Evolutionary conservation across 2,113 vertebrate genomes (phyloP), one percentile per base, ranked within the genome.

Genomic region (Epinephelus fuscoguttatus): DNA sequence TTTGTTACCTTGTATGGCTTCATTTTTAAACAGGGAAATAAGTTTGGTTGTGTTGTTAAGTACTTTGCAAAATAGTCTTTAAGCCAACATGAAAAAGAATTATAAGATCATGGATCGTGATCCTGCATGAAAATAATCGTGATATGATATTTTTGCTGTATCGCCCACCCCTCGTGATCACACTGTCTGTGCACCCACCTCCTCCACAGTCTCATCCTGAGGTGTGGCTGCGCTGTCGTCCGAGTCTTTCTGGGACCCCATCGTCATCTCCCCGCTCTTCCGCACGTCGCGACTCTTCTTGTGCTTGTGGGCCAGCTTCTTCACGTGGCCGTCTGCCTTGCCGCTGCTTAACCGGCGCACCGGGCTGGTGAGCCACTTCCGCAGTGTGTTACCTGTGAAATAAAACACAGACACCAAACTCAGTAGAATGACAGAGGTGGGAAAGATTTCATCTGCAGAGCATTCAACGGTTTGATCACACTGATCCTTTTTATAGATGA

Each of bases 291-390:
- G 93, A 82, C 95, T 98, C 92, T 99, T 99, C 95, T 99, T 99
- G 91, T 98, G 98, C 87, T 99, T 99, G 95, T 97, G 97, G 0
- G 97, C 97, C 57, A 99, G 94, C 73, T 99, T 99, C 93, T 99
- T 99, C 53, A 98, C 98, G 0, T 99, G 98, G 40, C 98, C 97
- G 0, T 99, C 98, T 0, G 98, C 98, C 84, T 99, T 99, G 42
- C 98, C 98, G 19, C 98, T 99, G 95, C 98, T 99, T 0, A 99
- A 97, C 49, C 98, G 95, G 61, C 98, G 96, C 91, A 99, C 98
- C 0, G 98, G 98, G 88, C 98, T 99, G 49, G 98, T 99, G 18
- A 99, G 97, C 98, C 98, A 99, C 64, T 99, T 99, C 23, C 98
- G 95, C 77, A 99, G 91, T 0, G 98, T 99, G 90, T 99, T 99